Conservation (phyloP, 2,888 invertebrate species). For the Entomobrya proxima region DNA sequence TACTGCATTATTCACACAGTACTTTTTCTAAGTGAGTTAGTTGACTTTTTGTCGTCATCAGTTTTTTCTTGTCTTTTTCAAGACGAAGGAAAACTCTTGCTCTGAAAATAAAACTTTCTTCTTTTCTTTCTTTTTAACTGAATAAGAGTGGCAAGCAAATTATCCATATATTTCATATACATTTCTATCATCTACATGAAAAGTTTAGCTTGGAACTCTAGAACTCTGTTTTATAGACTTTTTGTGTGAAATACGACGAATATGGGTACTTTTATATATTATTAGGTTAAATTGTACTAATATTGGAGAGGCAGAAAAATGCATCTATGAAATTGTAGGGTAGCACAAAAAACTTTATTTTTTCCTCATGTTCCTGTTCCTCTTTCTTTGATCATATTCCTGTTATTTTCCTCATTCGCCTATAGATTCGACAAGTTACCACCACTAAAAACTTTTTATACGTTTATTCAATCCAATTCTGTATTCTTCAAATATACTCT, state of each 20-base stretch:
- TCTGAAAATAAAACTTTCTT: neutral
- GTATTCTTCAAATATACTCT: constrained; percentile 4
- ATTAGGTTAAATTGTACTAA: constrained; percentile 16
- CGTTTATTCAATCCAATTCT: neutral
- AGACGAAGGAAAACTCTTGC: neutral
- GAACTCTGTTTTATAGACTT: too few species aligned
- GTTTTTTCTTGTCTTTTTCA: constrained; percentile 12
- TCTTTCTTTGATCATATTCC: neutral
- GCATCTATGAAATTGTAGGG: constrained; percentile 26
- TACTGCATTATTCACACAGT: neutral
- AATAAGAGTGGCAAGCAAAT: constrained; percentile 32
- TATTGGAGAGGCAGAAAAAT: neutral
- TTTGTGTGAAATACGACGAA: neutral
- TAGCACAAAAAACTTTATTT: neutral
- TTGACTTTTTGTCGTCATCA: constrained; percentile 41
- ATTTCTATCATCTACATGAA: neutral
- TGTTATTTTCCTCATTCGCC: neutral
- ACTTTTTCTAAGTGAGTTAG: constrained; percentile 39
- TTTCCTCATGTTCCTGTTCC: neutral
- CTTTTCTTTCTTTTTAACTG: constrained; percentile 14
- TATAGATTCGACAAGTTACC: constrained; percentile 16
- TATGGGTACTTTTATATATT: neutral
- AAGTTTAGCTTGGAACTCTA: too few species aligned
- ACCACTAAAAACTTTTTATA: constrained; percentile 19
- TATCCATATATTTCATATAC: neutral